Evolutionary conservation across 1,140 invertebrate genomes (phyloP), one percentile per base, ranked within the genome.

Genomic region (Aphaenogaster ashmeadi): DNA sequence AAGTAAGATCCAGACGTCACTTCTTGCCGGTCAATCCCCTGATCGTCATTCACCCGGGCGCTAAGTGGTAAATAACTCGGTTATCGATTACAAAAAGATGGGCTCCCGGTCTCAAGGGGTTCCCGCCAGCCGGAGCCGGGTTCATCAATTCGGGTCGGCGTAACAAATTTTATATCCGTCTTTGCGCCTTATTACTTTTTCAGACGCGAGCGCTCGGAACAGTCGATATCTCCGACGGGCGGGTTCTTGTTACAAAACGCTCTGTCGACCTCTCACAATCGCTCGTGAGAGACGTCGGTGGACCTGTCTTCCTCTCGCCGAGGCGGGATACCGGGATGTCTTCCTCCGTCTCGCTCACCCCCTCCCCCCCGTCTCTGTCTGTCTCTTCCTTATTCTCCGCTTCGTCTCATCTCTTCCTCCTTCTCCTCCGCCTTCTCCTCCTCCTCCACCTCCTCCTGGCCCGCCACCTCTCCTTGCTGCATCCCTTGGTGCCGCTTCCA

Each of bases 111-210:
- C 60, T 44, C 60, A 33, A 11, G 58, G 56, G 60, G 44, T 15
- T 79, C 44, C 21, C 77, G 72, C 54, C 56, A 36, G 13, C 15
- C 58, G 27, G 3, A n/a, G 3, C 56, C 15, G 27, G 44, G 64
- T 87, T 84, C 85, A 90, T 88, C 74, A 84, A 90, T 89, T 86
- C 88, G 47, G 54, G 69, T 50, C 33, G 80, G 41, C 69, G 69
- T 75, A 84, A 84, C 80, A 74, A 84, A 84, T 84, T 74, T 93
- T 92, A 88, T 91, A 83, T 56, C 88, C 88, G 66, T 86, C 90
- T 90, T 89, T 92, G 89, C 88, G 89, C 91, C 90, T 92, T 92
- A 93, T 93, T 92, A 93, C 92, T 93, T 92, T 93, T 92, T 93
- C 92, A 93, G 77, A 75, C 87, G 74, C 47, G 62, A 84, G 79